These are phyloP conservation scores for Hoplostethus atlanticus DNA, from an alignment of 2,797 vertebrate genomes.

Conservation along the genomic window DNA sequence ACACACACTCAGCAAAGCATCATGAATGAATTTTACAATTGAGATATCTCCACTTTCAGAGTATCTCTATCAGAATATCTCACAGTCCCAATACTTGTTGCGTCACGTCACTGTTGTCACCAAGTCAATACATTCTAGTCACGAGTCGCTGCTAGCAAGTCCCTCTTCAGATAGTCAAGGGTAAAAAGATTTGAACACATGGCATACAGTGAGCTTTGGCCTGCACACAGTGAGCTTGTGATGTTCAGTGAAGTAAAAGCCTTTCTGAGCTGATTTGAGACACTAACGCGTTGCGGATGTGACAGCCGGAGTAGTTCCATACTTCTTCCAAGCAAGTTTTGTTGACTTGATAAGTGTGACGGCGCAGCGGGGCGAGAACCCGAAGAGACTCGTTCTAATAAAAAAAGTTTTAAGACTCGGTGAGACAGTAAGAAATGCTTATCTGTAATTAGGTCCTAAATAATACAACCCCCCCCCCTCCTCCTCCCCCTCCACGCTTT, in stretches of 20 bases:
- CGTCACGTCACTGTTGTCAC: background rate
- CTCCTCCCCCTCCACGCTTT: slow-evolving; percentile 54
- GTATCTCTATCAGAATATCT: background rate
- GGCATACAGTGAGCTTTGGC: background rate
- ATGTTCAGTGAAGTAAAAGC: slow-evolving; percentile 41
- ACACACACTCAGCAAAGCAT: slow-evolving; percentile 37
- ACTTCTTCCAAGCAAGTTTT: slow-evolving; percentile 67
- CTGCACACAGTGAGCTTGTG: slow-evolving; percentile 22
- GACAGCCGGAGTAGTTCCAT: slow-evolving; percentile 58
- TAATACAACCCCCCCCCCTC: slow-evolving; percentile 72
- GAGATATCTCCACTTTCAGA: no score
- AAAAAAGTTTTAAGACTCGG: slow-evolving; percentile 74
- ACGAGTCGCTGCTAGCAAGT: background rate
- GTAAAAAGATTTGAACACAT: background rate
- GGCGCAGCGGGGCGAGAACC: slow-evolving; percentile 58
- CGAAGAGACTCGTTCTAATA: slow-evolving; percentile 76
- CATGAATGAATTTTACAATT: background rate
- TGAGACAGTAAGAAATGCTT: slow-evolving; percentile 75
- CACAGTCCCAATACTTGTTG: background rate
- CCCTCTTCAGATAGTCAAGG: background rate
- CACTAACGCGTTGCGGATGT: slow-evolving; percentile 47
- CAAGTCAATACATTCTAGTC: background rate
- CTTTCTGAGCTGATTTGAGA: slow-evolving; percentile 41
- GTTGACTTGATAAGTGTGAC: slow-evolving; percentile 66
- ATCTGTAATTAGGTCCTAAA: slow-evolving; percentile 85